phyloP scores from a whole-genome alignment of 2,888 invertebrate species.

The Heliothis peltigera region DNA sequence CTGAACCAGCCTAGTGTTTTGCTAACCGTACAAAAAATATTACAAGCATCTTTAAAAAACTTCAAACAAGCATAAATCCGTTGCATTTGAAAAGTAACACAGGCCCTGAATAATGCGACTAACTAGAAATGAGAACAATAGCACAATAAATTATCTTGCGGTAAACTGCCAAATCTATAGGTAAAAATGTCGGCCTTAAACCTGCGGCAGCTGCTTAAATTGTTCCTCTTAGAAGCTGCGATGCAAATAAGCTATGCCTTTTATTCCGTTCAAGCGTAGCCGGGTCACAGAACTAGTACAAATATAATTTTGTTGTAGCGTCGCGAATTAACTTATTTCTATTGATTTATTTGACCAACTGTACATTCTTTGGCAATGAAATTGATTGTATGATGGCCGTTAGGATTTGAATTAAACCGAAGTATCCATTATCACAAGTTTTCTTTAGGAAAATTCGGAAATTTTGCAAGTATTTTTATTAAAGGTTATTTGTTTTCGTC shows the following conservation, averaged over 20 bases:
- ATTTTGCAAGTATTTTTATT: too few relatives aligned
- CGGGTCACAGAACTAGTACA: slow-evolving; percentile 87
- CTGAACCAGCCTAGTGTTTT: too few relatives aligned
- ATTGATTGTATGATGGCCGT: slow-evolving; percentile 40
- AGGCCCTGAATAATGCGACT: slow-evolving; percentile 44
- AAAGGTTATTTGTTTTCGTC: neutral
- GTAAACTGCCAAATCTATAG: slow-evolving; percentile 54
- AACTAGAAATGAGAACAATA: slow-evolving; percentile 59
- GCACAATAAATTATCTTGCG: slow-evolving; percentile 57
- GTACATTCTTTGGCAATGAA: slow-evolving; percentile 44
- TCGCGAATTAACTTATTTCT: slow-evolving; percentile 65
- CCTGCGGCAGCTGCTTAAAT: slow-evolving; percentile 67
- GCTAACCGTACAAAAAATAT: too few relatives aligned
- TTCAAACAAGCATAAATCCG: slow-evolving; percentile 1
- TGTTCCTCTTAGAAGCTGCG: slow-evolving; percentile 70
- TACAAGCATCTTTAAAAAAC: neutral
- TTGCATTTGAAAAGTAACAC: slow-evolving; percentile 38
- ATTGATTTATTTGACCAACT: slow-evolving; percentile 56
- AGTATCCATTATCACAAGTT: too few relatives aligned
- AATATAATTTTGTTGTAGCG: slow-evolving; percentile 75
- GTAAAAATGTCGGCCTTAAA: slow-evolving; percentile 54
- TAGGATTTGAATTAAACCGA: slow-evolving; percentile 20
- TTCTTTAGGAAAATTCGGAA: too few relatives aligned
- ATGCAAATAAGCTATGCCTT: slow-evolving; percentile 78
- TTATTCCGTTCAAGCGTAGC: slow-evolving; percentile 84